Evolutionary conservation across 2,888 invertebrate genomes (phyloP).

Genomic region (Macaria notata): DNA sequence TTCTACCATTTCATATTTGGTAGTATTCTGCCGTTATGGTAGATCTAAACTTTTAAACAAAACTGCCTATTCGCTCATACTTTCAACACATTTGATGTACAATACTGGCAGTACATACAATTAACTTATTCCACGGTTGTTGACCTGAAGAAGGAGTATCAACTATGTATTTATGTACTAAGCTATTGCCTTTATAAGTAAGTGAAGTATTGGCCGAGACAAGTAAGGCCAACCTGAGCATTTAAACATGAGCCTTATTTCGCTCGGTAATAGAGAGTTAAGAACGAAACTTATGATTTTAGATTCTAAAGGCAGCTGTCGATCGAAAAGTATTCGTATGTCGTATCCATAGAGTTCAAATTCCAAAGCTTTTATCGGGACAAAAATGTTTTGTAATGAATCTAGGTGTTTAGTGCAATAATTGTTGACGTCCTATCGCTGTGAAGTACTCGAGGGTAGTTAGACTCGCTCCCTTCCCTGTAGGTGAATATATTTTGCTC

Average conservation of each 20-base stretch:
- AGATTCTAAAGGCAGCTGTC: conserved; percentile 23
- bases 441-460: conserved; percentile 3
- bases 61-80: not conserved
- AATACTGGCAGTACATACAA: conserved; percentile 15
- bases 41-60: not conserved
- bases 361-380: conserved; percentile 18
- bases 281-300: conserved; percentile 19
- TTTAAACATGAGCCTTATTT: conserved; percentile 15
- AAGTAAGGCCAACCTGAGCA: conserved; percentile 17
- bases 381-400: conserved; percentile 8
- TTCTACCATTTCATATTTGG: not conserved
- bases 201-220: conserved; percentile 4
- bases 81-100: not conserved
- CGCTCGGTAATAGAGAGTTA: not conserved
- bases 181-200: conserved; percentile 18
- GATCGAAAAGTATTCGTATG: conserved; percentile 23
- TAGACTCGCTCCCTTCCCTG: not conserved
- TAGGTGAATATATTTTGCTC: conserved; percentile 25
- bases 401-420: conserved; percentile 27
- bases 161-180: conserved; percentile 23
- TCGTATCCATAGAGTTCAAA: conserved; percentile 19
- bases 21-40: conserved; percentile 2
- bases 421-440: conserved; percentile 17
- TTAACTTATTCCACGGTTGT: conserved; percentile 10
- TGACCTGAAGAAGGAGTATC: conserved; percentile 5